Base-by-base conservation (phyloP, 2,113 vertebrate species). In the Ciconia stormi region DNA sequence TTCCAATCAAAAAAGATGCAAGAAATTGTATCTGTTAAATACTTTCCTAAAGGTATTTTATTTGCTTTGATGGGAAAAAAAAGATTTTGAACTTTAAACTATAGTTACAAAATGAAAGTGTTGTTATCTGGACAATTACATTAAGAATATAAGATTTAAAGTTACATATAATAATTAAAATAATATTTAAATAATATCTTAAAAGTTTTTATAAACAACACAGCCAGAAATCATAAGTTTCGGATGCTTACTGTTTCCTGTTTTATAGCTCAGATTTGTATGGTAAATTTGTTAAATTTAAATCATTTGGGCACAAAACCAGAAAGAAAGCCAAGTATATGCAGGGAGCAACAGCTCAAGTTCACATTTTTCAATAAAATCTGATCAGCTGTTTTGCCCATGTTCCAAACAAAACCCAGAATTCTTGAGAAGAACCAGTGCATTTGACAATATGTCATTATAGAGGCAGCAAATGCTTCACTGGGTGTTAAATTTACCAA, bases 341-440 rank as follows among this genome's bases (percentile, higher is more conserved):
- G 8, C 10, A 49, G 56, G 30, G 5, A 83, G 6, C 12, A 58
- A 40, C 7, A 67, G 7, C 0, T 2, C 0, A 5, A 10, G 20
- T 40, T 36, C 18, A 14, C 7, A 56, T 32, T 62, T 84, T 66
- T 73, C 26, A 40, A 26, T 17, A 52, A 69, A 61, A 46, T 13
- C 49, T 40, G 6, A 55, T 38, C 30, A 42, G 0, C 3, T 73
- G 29, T 46, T 90, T 66, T 82, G 16, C 21, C 27, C 23, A 19
- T 1, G 0, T 59, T 80, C 10, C n/a, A 76, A 74, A 76, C 14
- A 47, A 73, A 69, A 7, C 26, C 0, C 30, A 70, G 11, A 69
- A 63, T 63, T 46, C 8, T 58, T 62, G 32, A 70, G 53, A 86
- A 36, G 14, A 52, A 46, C 4, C 4, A 12, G 2, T 25, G 7